These are phyloP conservation scores for Acleris holmiana DNA, from an alignment of 2,888 invertebrate genomes.

Conservation along the genomic window DNA sequence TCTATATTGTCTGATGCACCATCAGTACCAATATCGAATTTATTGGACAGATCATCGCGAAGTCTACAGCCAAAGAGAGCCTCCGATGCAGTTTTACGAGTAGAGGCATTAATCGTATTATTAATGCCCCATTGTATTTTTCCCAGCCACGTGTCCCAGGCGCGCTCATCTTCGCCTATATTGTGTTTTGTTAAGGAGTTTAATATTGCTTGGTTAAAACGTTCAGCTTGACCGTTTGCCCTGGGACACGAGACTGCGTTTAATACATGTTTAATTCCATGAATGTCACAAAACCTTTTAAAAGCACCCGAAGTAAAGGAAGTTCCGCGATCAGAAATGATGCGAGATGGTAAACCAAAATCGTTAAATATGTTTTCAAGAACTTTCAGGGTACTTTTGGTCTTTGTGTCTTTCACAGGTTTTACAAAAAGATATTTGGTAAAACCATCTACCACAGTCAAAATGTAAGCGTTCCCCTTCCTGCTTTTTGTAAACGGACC, in stretches of 20 bases:
- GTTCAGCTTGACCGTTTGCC: constrained; percentile 4
- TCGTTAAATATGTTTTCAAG: constrained; percentile 31
- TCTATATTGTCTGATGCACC: no score
- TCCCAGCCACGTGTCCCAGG: constrained; percentile 38
- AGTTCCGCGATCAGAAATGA: background rate
- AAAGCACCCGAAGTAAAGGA: background rate
- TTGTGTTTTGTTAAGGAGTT: background rate
- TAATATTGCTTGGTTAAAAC: background rate
- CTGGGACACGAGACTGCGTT: constrained; percentile 6
- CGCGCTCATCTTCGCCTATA: constrained; percentile 21
- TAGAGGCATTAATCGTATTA: no score
- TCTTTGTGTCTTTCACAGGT: constrained; percentile 25
- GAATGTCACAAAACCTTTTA: background rate
- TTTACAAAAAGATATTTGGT: constrained; percentile 30
- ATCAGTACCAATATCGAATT: no score
- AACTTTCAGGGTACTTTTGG: constrained; percentile 11
- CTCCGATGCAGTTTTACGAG: no score
- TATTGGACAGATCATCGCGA: no score
- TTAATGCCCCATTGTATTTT: no score
- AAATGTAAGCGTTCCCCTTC: constrained; percentile 28
- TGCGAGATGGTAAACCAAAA: constrained; percentile 33
- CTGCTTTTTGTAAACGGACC: constrained; percentile 36
- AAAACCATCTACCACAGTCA: constrained; percentile 30
- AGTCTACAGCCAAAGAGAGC: no score
- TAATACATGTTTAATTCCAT: background rate